Base-by-base conservation (phyloP, 1,140 invertebrate genomes). In the Trialeurodes vaporariorum region DNA sequence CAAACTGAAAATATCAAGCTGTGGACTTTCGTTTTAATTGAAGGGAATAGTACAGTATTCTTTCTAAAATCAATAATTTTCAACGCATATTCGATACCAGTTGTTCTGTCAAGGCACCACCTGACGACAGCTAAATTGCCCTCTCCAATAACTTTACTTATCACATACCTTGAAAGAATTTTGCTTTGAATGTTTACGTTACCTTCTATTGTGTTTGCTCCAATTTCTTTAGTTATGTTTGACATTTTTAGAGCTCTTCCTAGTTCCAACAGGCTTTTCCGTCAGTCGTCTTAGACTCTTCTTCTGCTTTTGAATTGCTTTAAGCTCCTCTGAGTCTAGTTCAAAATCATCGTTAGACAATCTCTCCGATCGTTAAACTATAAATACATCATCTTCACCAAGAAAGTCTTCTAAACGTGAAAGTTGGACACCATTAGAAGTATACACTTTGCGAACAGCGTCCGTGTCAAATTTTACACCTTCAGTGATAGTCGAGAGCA, bases 81-180 rank as follows among this genome's bases (percentile, higher is more conserved):
- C 70, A 98, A 84, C 25, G 96, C 96, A 80, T 86, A 96, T 72
- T 92, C 87, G 68, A 84, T 80, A 69, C 86, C 85, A 61, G 82
- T 85, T 60, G 78, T 77, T 72, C 80, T 88, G 75, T 93, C 84
- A 74, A 83, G 83, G 76, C 92, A 92, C 73, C 88, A 84, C 59
- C 91, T 80, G 25, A 96, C 94, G 72, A 94, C 84, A 34, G 94
- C 93, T 81, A 98, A 98, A 81, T 98, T 97, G 27, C 94, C 95
- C 80, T 96, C 93, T 27, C 94, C 93, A 76, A 87, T 82, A 67
- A 87, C 79, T 67, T 81, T 78, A 22, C 85, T 84, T 68, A 87
- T 80, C 23, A 63, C 21, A 40, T 49, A 79, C 66, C 69, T 71
- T 25, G 61, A 67, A 59, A 71, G 65, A 25, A 74, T 67, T 66